A percentile compares a stretch with the other conserved stretches of the same genome.
Conservation (phyloP, 2,113 vertebrate species). For the Hystrix cristata region DNA sequence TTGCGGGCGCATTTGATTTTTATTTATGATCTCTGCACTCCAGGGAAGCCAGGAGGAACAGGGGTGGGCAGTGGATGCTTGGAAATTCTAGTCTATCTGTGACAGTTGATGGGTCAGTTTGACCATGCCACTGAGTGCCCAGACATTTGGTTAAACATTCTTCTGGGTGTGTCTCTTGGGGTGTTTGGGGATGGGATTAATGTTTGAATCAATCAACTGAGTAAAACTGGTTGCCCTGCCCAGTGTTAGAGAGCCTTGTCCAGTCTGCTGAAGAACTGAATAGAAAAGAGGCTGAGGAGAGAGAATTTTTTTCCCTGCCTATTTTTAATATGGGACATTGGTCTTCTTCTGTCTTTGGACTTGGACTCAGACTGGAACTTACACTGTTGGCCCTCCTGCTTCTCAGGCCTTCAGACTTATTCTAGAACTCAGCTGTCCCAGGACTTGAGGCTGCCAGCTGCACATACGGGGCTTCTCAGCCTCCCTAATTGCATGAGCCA, state of each 20-base stretch:
- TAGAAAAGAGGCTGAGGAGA: background rate
- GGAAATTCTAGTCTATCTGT: background rate
- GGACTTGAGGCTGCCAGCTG: background rate
- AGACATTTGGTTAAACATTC: background rate
- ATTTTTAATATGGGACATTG: background rate
- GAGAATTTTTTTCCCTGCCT: background rate
- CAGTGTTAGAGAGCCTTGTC: no score
- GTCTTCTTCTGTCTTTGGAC: background rate
- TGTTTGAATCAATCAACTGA: background rate
- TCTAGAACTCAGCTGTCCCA: background rate
- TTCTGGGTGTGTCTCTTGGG: background rate
- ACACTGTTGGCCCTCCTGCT: no score
- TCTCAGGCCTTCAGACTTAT: background rate
- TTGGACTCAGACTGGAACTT: background rate
- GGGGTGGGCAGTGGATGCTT: background rate
- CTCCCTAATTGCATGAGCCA: background rate
- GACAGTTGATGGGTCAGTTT: background rate
- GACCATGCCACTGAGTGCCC: background rate
- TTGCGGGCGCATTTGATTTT: background rate
- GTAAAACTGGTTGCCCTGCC: background rate
- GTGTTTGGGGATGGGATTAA: background rate
- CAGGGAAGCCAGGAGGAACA: background rate
- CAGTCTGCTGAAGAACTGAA: background rate
- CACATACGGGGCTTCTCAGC: background rate
- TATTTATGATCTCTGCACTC: background rate